Evolutionary conservation across 2,797 vertebrate genomes (phyloP).

Genomic region (Dendrocincla fuliginosa): DNA sequence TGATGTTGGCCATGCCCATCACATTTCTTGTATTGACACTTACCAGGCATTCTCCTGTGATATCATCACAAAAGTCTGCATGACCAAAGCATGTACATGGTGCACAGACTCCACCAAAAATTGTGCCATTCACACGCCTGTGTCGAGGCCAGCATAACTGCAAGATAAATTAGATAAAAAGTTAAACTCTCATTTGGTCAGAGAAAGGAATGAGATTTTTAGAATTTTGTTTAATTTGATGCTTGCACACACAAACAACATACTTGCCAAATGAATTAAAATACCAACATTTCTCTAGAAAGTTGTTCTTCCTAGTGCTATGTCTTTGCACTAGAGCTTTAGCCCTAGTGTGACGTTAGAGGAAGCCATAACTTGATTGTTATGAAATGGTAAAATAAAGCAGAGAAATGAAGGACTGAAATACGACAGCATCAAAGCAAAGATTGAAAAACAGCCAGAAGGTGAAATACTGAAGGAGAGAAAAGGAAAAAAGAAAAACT

Average conservation of each 20-base stretch:
- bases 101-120: slow-evolving; percentile 87
- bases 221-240: not conserved
- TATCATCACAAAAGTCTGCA: slow-evolving; percentile 80
- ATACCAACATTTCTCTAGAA: not conserved
- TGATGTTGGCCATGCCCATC: not conserved
- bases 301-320: not conserved
- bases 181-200: not conserved
- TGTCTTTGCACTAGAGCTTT: slow-evolving; percentile 74
- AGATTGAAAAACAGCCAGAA: slow-evolving; percentile 51
- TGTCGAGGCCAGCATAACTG: slow-evolving; percentile 85
- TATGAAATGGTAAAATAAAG: slow-evolving; percentile 77
- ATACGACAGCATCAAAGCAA: slow-evolving; percentile 60
- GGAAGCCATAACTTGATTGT: slow-evolving; percentile 64
- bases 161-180: slow-evolving; percentile 9
- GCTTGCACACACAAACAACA: not conserved
- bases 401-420: slow-evolving; percentile 71
- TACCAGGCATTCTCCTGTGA: slow-evolving; percentile 90
- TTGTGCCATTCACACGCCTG: slow-evolving; percentile 85
- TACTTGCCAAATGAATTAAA: not conserved
- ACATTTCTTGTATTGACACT: slow-evolving; percentile 38
- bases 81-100: slow-evolving; percentile 88
- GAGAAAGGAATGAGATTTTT: not conserved
- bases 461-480: slow-evolving; percentile 21
- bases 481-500: not conserved
- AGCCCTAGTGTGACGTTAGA: slow-evolving; percentile 68